phyloP scores from a whole-genome alignment of 2,888 invertebrate genomes.

The Gnatocerus cornutus region DNA sequence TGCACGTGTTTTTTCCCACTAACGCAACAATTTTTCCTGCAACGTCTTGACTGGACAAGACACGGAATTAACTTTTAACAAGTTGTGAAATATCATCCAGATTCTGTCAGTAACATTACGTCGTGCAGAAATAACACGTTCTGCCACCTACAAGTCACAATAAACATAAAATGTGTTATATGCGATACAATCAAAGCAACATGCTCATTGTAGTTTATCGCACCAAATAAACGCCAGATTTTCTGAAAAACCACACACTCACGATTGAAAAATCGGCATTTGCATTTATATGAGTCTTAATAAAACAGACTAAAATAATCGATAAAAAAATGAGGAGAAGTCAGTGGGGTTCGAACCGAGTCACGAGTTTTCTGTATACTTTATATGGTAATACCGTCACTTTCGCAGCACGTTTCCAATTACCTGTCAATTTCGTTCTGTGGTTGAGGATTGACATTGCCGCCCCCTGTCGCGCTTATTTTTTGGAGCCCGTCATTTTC shows the following conservation, averaged over 20 bases:
- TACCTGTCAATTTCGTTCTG: slow-evolving; percentile 1
- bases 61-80: slow-evolving; percentile 28
- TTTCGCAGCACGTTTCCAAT: slow-evolving; percentile 6
- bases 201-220: background rate
- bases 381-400: slow-evolving; percentile 4
- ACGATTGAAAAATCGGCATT: background rate
- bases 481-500: background rate
- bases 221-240: background rate
- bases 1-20: too few relatives aligned
- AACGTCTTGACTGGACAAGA: slow-evolving; percentile 18
- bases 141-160: slow-evolving; percentile 4
- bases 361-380: background rate
- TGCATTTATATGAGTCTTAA: background rate
- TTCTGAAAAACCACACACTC: background rate
- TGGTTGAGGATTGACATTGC: background rate
- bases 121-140: slow-evolving; percentile 8
- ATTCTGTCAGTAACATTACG: slow-evolving; percentile 19
- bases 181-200: slow-evolving; percentile 1
- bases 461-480: background rate
- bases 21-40: background rate
- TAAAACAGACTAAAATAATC: background rate
- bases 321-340: background rate
- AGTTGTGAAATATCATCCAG: slow-evolving; percentile 15
- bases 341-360: background rate
- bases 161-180: slow-evolving; percentile 3